Evolutionary conservation across 2,113 vertebrate genomes (phyloP).

Genomic region (Atlantisia rogersi): DNA sequence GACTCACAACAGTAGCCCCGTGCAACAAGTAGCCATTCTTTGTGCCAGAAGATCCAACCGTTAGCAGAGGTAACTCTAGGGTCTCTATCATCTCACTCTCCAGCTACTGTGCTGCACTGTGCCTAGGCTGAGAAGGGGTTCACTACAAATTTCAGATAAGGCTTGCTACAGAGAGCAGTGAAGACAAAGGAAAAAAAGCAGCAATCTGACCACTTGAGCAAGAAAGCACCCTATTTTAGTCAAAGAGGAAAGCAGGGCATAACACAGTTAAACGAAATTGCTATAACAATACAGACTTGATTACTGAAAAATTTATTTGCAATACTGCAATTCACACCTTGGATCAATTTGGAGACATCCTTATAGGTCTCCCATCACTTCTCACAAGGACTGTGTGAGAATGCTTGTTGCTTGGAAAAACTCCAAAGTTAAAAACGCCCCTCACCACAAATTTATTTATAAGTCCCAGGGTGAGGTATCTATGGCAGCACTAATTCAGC

Average conservation of each 20-base stretch:
- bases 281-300: not conserved
- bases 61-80: not conserved
- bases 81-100: not conserved
- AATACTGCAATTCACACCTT: not conserved
- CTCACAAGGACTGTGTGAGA: not conserved
- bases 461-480: not conserved
- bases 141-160: not conserved
- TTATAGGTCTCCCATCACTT: not conserved
- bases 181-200: not conserved
- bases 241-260: not conserved
- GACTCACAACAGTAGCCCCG: not conserved
- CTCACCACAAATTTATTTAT: not conserved
- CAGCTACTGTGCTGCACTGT: not conserved
- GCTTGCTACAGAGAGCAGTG: not conserved
- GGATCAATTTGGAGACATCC: not conserved
- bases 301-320: not conserved
- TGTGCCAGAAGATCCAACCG: not conserved
- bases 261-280: not conserved
- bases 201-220: not conserved
- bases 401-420: not conserved
- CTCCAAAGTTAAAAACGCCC: not conserved
- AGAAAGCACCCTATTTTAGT: not conserved
- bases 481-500: not conserved
- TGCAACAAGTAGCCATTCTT: not conserved
- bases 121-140: not conserved